Evolutionary conservation across 2,113 vertebrate genomes (phyloP), one percentile per base, ranked within the genome.

Genomic region (Shinisaurus crocodilurus): DNA sequence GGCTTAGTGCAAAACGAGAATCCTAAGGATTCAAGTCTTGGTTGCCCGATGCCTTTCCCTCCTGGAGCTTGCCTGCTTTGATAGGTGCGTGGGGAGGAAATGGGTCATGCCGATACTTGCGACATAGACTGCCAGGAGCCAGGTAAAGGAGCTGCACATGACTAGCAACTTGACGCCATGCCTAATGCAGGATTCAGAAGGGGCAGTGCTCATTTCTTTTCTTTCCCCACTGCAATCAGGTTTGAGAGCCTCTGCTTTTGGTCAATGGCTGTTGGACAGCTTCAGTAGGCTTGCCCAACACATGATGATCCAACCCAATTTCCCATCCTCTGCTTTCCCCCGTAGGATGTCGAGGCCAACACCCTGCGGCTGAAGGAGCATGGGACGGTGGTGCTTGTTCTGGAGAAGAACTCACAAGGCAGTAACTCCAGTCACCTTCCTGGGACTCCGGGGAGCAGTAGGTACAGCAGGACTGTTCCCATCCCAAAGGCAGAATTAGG

Each of bases 301-400:
- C 15, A 1, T 65, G 13, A 34, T 48, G 7, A 10, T 16, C 6
- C 29, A 16, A 27, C 23, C 25, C 8, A 40, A 3, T 27, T 34
- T 10, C 34, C 50, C 18, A 86, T 12, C 9, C 15, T 79, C 37
- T 86, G 1, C 5, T 85, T 25, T 0, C 1, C 77, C 32, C 43
- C 1, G n/a, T 72, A 99, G 99, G 99, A 99, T 3, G 98, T 99
- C 79, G 99, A 99, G 91, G 99, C 99, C 0, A 99, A 99, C 91
- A 99, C 98, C 0, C 97, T 99, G 95, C 96, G 98, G 25, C 97
- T 99, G 85, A 98, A 99, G 90, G 99, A 99, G 87, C 99, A 99
- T 1, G 98, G 98, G 4, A 98, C 98, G 94, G 98, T 98, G 37
- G 99, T 99, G 40, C 94, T 99, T 57, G 98, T 99, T 81, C 94